A percentile compares a stretch with the other conserved stretches of the same genome.
phyloP scores from a whole-genome alignment of 2,797 vertebrate genomes.

The Hyperoplus lanceolatus region DNA sequence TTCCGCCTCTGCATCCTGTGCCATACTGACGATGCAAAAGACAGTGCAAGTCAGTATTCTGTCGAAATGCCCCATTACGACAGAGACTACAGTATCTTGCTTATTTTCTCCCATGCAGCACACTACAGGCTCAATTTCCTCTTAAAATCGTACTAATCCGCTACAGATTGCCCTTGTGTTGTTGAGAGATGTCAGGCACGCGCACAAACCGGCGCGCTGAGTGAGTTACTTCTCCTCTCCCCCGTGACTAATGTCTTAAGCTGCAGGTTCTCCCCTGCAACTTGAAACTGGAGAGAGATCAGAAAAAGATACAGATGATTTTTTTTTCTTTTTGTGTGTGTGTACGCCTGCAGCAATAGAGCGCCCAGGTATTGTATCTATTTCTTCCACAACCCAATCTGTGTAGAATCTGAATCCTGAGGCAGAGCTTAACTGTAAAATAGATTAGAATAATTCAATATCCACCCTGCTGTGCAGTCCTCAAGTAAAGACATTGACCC shows the following conservation, averaged over 20 bases:
- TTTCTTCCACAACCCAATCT: conserved; percentile 65
- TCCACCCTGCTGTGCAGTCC: conserved; percentile 58
- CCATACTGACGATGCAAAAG: neutral
- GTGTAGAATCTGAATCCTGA: conserved; percentile 69
- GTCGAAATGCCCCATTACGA: conserved; percentile 14
- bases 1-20: conserved; percentile 12
- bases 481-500: conserved; percentile 58
- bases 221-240: conserved; percentile 52
- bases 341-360: conserved; percentile 60
- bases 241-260: conserved; percentile 75
- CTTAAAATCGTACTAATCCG: conserved; percentile 44
- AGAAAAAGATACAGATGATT: conserved; percentile 74
- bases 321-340: conserved; percentile 33
- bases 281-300: conserved; percentile 71
- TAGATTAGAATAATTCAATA: conserved; percentile 74
- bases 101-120: conserved; percentile 25
- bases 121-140: conserved; percentile 40
- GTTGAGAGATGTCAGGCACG: conserved; percentile 38
- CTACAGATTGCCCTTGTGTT: conserved; percentile 32
- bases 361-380: conserved; percentile 72
- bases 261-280: conserved; percentile 56
- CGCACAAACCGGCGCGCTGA: conserved; percentile 34
- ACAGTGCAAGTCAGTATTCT: neutral
- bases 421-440: conserved; percentile 65
- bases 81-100: conserved; percentile 7